phyloP scores from a whole-genome alignment of 1,140 invertebrate genomes.

The Choristoneura fumiferana region DNA sequence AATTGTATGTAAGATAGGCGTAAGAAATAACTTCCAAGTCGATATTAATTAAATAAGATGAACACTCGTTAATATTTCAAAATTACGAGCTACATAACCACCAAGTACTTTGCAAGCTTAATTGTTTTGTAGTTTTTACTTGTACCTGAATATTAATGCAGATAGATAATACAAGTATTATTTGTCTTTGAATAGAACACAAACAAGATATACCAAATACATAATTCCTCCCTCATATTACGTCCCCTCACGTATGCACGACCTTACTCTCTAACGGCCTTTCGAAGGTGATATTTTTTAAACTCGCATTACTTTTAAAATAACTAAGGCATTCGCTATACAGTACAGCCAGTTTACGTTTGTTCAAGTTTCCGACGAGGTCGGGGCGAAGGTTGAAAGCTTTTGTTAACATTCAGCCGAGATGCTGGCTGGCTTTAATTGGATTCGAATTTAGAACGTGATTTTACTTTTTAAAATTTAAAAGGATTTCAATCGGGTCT shows the following conservation, averaged over 20 bases:
- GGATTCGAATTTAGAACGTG: conserved; percentile 1
- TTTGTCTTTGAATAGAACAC: too few relatives aligned
- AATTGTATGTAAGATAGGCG: too few relatives aligned
- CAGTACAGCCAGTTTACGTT: conserved; percentile 1
- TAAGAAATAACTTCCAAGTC: too few relatives aligned
- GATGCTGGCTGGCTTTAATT: neutral
- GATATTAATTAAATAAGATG: too few relatives aligned
- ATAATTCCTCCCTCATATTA: neutral
- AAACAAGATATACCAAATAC: neutral
- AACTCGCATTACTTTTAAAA: neutral
- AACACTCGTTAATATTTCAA: too few relatives aligned
- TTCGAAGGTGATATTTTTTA: neutral
- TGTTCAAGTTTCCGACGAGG: neutral
- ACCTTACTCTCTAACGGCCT: neutral
- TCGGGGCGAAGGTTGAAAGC: neutral
- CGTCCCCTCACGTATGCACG: neutral
- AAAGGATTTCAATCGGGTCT: too few relatives aligned
- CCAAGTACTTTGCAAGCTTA: too few relatives aligned
- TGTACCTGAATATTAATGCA: too few relatives aligned
- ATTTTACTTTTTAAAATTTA: conserved; percentile 5
- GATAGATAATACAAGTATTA: too few relatives aligned
- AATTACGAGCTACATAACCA: too few relatives aligned
- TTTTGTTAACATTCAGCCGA: conserved; percentile 11
- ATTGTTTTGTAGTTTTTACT: too few relatives aligned
- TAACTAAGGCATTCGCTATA: neutral